These are phyloP conservation scores for Gonocerus acuteangulatus DNA, from an alignment of 2,888 invertebrate species.

Conservation along the genomic window DNA sequence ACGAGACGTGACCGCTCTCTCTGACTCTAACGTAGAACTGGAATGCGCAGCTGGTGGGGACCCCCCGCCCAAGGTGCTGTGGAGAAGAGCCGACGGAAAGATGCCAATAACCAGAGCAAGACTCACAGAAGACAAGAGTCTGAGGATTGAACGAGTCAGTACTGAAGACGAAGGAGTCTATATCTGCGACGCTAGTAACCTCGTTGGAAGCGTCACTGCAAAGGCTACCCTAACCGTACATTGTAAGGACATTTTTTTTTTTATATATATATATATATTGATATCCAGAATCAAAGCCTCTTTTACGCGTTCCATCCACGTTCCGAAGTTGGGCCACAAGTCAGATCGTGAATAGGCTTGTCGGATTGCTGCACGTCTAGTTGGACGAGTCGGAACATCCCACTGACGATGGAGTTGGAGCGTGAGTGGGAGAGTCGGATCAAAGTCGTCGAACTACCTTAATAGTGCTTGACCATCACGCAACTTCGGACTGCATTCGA, in stretches of 20 bases:
- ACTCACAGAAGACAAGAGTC: conserved; percentile 69
- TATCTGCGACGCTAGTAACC: conserved; percentile 82
- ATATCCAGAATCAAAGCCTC: too few relatives aligned
- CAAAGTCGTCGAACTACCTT: too few relatives aligned
- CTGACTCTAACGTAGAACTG: conserved; percentile 77
- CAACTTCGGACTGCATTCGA: too few relatives aligned
- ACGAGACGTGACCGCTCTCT: conserved; percentile 72
- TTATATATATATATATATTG: too few relatives aligned
- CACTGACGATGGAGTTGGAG: too few relatives aligned
- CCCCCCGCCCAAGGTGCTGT: conserved; percentile 77
- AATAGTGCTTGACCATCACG: too few relatives aligned
- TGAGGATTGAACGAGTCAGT: conserved; percentile 73
- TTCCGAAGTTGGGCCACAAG: too few relatives aligned
- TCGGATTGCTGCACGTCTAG: too few relatives aligned
- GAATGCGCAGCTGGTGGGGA: conserved; percentile 85
- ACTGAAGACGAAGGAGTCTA: conserved; percentile 79
- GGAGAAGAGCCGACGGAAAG: conserved; percentile 79
- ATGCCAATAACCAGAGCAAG: conserved; percentile 72
- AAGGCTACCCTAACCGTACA: conserved; percentile 80
- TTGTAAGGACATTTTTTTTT: conserved; percentile 59
- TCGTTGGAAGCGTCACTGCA: conserved; percentile 75
- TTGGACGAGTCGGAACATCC: too few relatives aligned
- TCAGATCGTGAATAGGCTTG: too few relatives aligned
- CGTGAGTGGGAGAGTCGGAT: too few relatives aligned
- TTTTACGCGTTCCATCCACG: too few relatives aligned